Percentiles rank a stretch among this genome's conserved stretches.
Conservation (phyloP, 2,797 vertebrate genomes). For the Gymnothorax javanicus region DNA sequence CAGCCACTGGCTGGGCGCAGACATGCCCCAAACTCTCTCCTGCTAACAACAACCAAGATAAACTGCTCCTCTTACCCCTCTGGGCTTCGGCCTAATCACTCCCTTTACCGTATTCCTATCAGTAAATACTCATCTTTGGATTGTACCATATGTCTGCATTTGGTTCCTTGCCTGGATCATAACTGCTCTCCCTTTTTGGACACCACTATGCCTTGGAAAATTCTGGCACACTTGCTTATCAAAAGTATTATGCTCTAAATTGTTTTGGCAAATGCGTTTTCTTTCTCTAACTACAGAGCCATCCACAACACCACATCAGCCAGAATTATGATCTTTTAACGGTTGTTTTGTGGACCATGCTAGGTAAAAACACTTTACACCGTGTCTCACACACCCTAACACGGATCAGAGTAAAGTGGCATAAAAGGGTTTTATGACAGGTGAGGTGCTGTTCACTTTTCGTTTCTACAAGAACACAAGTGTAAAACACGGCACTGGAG, state of each 20-base stretch:
- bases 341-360: background rate
- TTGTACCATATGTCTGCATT: too few relatives aligned
- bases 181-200: slow-evolving; percentile 34
- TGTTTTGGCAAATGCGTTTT: background rate
- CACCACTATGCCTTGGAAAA: slow-evolving; percentile 39
- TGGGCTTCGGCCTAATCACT: too few relatives aligned
- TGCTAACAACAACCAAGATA: too few relatives aligned
- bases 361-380: slow-evolving; percentile 12
- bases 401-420: slow-evolving; percentile 31
- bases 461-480: slow-evolving; percentile 68
- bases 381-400: slow-evolving; percentile 51
- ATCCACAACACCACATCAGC: background rate
- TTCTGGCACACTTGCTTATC: background rate
- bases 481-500: slow-evolving; percentile 70
- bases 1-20: too few relatives aligned
- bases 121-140: too few relatives aligned
- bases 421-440: slow-evolving; percentile 65
- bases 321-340: background rate
- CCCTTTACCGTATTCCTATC: too few relatives aligned
- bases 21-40: too few relatives aligned
- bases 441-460: slow-evolving; percentile 68
- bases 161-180: too few relatives aligned
- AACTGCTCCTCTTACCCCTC: too few relatives aligned
- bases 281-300: background rate
- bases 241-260: background rate